Percentiles rank a stretch among this genome's conserved stretches.
Conservation (phyloP, 2,888 invertebrate genomes). For the Choreutis nemorana region DNA sequence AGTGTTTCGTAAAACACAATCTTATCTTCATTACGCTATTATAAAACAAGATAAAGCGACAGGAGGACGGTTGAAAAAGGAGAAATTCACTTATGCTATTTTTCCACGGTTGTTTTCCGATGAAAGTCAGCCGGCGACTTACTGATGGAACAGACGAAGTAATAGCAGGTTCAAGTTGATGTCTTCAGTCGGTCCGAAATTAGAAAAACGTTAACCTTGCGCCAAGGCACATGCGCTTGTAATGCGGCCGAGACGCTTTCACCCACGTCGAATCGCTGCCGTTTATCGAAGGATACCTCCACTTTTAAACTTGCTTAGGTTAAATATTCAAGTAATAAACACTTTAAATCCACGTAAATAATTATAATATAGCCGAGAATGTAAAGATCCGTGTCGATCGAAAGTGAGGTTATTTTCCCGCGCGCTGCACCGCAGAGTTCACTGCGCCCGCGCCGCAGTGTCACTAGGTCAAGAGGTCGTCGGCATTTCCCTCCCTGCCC, state of each 20-base stretch:
- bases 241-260: conserved; percentile 37
- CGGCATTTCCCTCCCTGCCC: conserved; percentile 27
- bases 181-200: conserved; percentile 52
- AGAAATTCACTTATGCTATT: conserved; percentile 6
- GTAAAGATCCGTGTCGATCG: conserved; percentile 38
- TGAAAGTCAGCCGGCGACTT: conserved; percentile 44
- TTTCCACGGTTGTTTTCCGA: conserved; percentile 48
- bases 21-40: too few relatives aligned
- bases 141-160: conserved; percentile 24
- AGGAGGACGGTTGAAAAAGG: conserved; percentile 20
- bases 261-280: too few relatives aligned
- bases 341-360: conserved; percentile 1
- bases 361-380: conserved; percentile 6
- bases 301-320: too few relatives aligned
- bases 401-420: conserved; percentile 46
- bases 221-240: conserved; percentile 43
- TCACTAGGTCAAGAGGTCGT: conserved; percentile 46
- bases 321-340: conserved; percentile 2
- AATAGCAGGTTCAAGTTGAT: conserved; percentile 38
- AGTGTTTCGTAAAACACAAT: too few relatives aligned
- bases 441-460: conserved; percentile 25
- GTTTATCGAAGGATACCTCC: too few relatives aligned
- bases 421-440: conserved; percentile 31
- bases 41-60: too few relatives aligned
- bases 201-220: conserved; percentile 58